phyloP scores from a whole-genome alignment of 2,797 vertebrate species.

The Channa striata region DNA sequence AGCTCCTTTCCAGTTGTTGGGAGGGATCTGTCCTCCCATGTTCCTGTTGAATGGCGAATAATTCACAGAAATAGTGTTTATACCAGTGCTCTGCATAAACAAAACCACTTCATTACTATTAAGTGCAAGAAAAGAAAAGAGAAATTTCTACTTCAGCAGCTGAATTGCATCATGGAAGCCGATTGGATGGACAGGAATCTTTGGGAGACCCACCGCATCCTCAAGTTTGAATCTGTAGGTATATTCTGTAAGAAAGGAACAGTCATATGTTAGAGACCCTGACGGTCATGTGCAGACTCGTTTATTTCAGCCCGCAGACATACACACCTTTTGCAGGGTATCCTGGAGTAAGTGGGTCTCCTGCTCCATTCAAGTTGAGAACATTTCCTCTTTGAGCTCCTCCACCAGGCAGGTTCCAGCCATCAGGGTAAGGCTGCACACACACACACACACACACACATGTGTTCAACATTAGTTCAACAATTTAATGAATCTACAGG shows the following conservation, averaged over 20 bases:
- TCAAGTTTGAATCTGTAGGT: slow-evolving; percentile 82
- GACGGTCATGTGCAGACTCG: background rate
- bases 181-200: slow-evolving; percentile 95
- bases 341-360: slow-evolving; percentile 95
- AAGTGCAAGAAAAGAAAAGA: background rate
- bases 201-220: slow-evolving; percentile 89
- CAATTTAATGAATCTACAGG: background rate
- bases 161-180: slow-evolving; percentile 90
- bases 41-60: slow-evolving; percentile 79
- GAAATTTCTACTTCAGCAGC: slow-evolving; percentile 84
- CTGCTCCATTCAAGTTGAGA: slow-evolving; percentile 93
- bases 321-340: slow-evolving; percentile 94
- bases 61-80: slow-evolving; percentile 4
- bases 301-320: background rate
- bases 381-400: slow-evolving; percentile 95
- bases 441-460: slow-evolving; percentile 15
- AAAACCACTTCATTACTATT: background rate
- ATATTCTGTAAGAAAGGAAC: slow-evolving; percentile 84
- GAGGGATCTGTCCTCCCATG: slow-evolving; percentile 89
- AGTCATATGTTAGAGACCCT: slow-evolving; percentile 2
- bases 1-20: slow-evolving; percentile 91
- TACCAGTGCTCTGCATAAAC: background rate
- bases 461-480: background rate
- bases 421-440: slow-evolving; percentile 87
- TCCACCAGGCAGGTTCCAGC: slow-evolving; percentile 94